Percentiles rank a stretch among this genome's conserved stretches.
Evolutionary conservation across 2,888 invertebrate species (phyloP).

Genomic region (Cynaeus angustus): DNA sequence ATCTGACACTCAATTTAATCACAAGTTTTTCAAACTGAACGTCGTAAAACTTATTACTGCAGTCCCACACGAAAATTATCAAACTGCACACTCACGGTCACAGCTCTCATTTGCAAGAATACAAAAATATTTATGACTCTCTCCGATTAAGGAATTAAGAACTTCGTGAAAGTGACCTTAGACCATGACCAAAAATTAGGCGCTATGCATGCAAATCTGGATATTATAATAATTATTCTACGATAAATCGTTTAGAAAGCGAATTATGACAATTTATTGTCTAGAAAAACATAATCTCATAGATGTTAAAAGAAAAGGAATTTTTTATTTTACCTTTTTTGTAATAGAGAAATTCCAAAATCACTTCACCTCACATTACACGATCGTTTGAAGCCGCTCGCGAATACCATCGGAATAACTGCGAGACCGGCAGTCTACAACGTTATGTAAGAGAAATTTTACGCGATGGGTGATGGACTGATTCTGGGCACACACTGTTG

Average conservation of each 20-base stretch:
- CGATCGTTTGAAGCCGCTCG: slow-evolving; percentile 39
- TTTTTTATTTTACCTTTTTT: too few relatives aligned
- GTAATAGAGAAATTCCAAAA: slow-evolving; percentile 1
- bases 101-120: too few relatives aligned
- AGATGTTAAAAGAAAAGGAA: too few relatives aligned
- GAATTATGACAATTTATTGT: neutral
- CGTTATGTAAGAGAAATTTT: slow-evolving; percentile 67
- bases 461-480: slow-evolving; percentile 11
- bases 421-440: slow-evolving; percentile 70
- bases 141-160: too few relatives aligned
- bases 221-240: neutral
- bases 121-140: too few relatives aligned
- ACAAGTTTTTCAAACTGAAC: neutral
- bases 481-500: slow-evolving; percentile 6
- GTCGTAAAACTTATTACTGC: neutral
- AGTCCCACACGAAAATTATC: too few relatives aligned
- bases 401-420: slow-evolving; percentile 19
- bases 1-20: neutral
- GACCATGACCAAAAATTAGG: neutral
- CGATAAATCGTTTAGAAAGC: neutral
- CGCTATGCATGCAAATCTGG: neutral
- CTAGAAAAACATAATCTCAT: neutral
- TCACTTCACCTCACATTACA: too few relatives aligned
- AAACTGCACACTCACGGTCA: too few relatives aligned
- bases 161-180: too few relatives aligned